Percentiles rank a stretch among this genome's conserved stretches.
These are phyloP conservation scores for Ecdyonurus torrentis DNA, from an alignment of 2,888 invertebrate genomes.

Conservation along the genomic window DNA sequence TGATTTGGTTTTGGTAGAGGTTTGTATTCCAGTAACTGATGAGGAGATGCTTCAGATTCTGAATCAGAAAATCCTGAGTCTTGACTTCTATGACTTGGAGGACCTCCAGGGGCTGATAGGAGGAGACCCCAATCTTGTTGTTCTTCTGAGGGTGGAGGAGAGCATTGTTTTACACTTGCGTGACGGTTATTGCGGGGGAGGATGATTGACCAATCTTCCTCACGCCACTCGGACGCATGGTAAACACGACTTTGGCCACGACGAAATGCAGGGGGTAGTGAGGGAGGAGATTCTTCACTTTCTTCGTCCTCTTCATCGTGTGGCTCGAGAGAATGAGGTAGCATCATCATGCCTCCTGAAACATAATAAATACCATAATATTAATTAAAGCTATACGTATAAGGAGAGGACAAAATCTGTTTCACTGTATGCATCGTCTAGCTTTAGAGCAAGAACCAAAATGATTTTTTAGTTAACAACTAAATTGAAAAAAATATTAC, in stretches of 20 bases:
- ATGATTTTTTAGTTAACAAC: too few species aligned
- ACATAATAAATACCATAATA: too few species aligned
- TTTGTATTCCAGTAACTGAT: conserved; percentile 18
- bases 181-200: conserved; percentile 17
- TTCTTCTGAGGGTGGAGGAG: conserved; percentile 31
- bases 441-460: too few species aligned
- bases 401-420: too few species aligned
- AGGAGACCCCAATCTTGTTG: conserved; percentile 14
- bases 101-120: conserved; percentile 29
- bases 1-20: background rate
- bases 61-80: conserved; percentile 71
- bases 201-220: conserved; percentile 5
- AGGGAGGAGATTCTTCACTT: background rate
- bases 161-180: conserved; percentile 30
- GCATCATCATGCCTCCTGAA: background rate
- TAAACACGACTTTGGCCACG: conserved; percentile 15
- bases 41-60: conserved; percentile 36
- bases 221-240: conserved; percentile 17
- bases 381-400: too few species aligned
- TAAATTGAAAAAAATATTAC: too few species aligned
- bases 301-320: background rate
- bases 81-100: conserved; percentile 49
- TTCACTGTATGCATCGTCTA: too few species aligned
- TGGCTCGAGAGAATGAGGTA: background rate
- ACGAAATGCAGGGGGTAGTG: conserved; percentile 2